Evolutionary conservation across 2,113 vertebrate genomes (phyloP).

Genomic region (Aythya baeri): DNA sequence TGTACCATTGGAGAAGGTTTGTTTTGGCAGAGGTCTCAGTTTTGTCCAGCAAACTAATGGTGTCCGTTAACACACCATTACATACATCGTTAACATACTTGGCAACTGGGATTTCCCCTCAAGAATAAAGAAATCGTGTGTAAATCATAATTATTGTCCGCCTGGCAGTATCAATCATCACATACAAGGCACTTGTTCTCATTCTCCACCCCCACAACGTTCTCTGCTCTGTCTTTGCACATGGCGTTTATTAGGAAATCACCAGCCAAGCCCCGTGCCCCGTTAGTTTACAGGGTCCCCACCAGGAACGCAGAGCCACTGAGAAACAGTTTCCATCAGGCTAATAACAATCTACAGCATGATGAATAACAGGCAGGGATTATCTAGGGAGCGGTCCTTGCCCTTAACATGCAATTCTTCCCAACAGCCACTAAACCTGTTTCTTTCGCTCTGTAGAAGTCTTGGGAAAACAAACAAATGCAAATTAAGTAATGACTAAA

Average conservation of each 20-base stretch:
- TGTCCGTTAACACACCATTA: conserved; percentile 81
- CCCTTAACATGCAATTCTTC: neutral
- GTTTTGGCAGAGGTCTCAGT: conserved; percentile 80
- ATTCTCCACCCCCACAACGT: neutral
- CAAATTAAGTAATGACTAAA: neutral
- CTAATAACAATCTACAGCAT: neutral
- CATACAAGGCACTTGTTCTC: conserved; percentile 50
- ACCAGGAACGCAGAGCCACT: neutral
- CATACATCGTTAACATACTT: conserved; percentile 80
- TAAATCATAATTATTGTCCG: conserved; percentile 72
- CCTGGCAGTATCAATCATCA: conserved; percentile 64
- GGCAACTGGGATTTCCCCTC: conserved; percentile 78
- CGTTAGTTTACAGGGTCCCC: neutral
- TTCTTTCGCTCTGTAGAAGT: neutral
- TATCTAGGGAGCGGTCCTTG: neutral
- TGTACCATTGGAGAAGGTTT: conserved; percentile 69
- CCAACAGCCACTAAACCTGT: neutral
- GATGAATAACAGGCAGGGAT: neutral
- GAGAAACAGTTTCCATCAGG: neutral
- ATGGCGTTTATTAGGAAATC: neutral
- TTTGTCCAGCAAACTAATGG: conserved; percentile 77
- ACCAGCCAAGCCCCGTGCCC: neutral
- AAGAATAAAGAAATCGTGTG: conserved; percentile 67
- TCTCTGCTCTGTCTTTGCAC: neutral
- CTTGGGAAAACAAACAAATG: neutral